Percentiles rank a stretch among this genome's conserved stretches.
phyloP scores from a whole-genome alignment of 2,888 invertebrate species.

The Amiota mariae region DNA sequence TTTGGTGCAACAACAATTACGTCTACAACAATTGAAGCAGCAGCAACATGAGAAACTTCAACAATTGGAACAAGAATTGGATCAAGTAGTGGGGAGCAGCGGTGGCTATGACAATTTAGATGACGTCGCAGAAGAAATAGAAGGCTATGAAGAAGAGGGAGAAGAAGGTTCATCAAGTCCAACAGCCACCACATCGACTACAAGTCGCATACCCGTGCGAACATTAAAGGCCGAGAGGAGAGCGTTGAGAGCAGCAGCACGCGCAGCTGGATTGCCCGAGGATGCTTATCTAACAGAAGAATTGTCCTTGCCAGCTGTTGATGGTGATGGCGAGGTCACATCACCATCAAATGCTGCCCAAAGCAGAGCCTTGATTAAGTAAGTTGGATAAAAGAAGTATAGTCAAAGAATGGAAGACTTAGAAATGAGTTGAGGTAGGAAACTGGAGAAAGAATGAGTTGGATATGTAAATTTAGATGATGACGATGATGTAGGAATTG shows the following conservation, averaged over 20 bases:
- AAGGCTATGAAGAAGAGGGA: neutral
- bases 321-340: neutral
- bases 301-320: constrained; percentile 29
- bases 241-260: constrained; percentile 60
- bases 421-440: neutral
- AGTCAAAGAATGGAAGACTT: constrained; percentile 4
- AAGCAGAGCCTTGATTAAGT: constrained; percentile 66
- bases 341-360: constrained; percentile 47
- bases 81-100: neutral
- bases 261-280: constrained; percentile 53
- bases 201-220: constrained; percentile 73
- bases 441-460: too few relatives aligned
- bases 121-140: constrained; percentile 27
- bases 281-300: constrained; percentile 52
- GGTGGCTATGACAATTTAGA: constrained; percentile 9
- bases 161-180: constrained; percentile 31
- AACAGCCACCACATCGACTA: constrained; percentile 40
- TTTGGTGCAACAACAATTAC: constrained; percentile 53
- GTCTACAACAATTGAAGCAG: constrained; percentile 43
- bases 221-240: constrained; percentile 72
- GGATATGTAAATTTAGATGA: neutral
- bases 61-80: constrained; percentile 25
- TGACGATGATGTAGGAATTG: constrained; percentile 22
- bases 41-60: constrained; percentile 36
- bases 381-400: constrained; percentile 51